These are phyloP conservation scores for Seira musarum DNA, from an alignment of 2,888 invertebrate species.

Conservation along the genomic window DNA sequence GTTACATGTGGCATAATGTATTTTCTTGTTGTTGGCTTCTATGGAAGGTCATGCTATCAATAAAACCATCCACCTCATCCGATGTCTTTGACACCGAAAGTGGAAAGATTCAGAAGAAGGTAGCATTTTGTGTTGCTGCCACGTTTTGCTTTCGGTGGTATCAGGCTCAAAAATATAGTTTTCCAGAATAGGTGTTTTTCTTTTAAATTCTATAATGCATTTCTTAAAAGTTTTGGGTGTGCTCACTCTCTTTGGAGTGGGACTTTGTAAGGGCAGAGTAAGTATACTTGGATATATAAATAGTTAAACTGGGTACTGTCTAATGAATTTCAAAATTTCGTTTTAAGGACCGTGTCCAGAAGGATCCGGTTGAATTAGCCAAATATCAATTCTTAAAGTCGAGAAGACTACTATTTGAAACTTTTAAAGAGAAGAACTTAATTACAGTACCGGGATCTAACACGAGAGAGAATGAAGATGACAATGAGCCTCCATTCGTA, in stretches of 20 bases:
- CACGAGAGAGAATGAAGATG: slow-evolving; percentile 43
- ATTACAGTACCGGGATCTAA: slow-evolving; percentile 54
- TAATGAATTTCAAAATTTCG: too few relatives aligned
- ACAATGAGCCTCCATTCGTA: slow-evolving; percentile 59
- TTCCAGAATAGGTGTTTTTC: too few relatives aligned
- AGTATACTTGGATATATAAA: too few relatives aligned
- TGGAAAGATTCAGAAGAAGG: slow-evolving; percentile 10
- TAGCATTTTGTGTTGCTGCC: too few relatives aligned
- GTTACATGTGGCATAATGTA: neutral
- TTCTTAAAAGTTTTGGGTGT: too few relatives aligned
- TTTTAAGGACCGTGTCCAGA: too few relatives aligned
- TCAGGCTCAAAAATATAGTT: too few relatives aligned
- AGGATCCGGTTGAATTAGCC: slow-evolving; percentile 25
- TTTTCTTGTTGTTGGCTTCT: neutral
- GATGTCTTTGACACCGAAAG: slow-evolving; percentile 38
- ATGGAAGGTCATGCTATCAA: slow-evolving; percentile 43
- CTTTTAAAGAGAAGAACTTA: slow-evolving; percentile 38
- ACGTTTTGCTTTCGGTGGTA: too few relatives aligned
- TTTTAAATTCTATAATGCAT: too few relatives aligned
- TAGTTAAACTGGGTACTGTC: too few relatives aligned
- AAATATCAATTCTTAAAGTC: slow-evolving; percentile 25
- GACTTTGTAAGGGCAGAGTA: too few relatives aligned
- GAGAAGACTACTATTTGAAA: slow-evolving; percentile 41
- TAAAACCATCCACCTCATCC: slow-evolving; percentile 18
- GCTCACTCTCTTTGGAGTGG: too few relatives aligned